Percentiles rank a stretch among this genome's conserved stretches.
Conservation (phyloP, 2,113 vertebrate species). For the Nothocercus julius region DNA sequence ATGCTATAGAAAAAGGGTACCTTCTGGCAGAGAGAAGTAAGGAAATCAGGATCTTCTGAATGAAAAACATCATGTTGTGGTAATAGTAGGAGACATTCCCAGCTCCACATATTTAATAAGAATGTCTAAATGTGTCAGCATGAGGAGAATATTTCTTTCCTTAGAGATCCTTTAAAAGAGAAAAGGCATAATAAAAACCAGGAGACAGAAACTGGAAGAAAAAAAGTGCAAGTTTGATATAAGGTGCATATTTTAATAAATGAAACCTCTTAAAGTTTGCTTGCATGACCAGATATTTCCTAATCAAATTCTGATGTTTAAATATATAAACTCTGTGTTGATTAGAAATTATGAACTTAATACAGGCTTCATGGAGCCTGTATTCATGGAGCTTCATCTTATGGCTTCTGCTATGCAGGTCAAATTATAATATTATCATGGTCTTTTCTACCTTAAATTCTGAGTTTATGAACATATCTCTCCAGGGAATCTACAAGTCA, state of each 20-base stretch:
- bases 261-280: background rate
- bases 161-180: background rate
- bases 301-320: background rate
- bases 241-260: background rate
- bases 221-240: background rate
- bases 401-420: background rate
- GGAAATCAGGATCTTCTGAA: background rate
- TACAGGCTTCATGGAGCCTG: background rate
- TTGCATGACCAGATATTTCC: background rate
- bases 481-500: background rate
- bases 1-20: background rate
- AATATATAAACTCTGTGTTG: fast-evolving
- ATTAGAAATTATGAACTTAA: background rate
- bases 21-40: background rate
- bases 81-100: background rate
- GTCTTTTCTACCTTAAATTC: background rate
- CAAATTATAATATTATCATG: background rate
- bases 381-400: background rate
- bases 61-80: background rate
- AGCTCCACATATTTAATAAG: background rate
- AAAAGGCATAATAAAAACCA: background rate
- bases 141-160: background rate
- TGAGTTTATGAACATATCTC: background rate
- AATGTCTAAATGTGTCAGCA: background rate
- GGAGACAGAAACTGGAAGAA: background rate